Evolutionary conservation across 2,888 invertebrate species (phyloP), one percentile per base, ranked within the genome.

Genomic region (Argyresthia albistria): DNA sequence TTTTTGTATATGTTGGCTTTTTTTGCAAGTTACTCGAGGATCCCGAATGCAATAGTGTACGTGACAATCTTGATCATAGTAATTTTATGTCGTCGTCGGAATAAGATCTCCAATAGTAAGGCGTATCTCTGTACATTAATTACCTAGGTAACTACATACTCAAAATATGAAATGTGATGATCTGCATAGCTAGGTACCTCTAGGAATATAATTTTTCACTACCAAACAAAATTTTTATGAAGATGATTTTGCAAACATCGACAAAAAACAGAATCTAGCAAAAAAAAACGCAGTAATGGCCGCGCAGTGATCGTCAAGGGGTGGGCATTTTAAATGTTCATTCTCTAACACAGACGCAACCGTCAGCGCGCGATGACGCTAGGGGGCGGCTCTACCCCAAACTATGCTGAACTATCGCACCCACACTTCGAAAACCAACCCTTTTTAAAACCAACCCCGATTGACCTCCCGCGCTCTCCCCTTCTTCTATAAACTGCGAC

Each of bases 261-360:
- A 4, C 25, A 25, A 25, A 25, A 14, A 45, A 15, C 1, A 15
- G 35, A 39, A 37, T 8, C 54, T 62, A 46, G 50, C 53, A 56
- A 63, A 65, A 67, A 65, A 65, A 67, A 62, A 60, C 57, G 59
- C 60, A 65, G 68, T 73, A 76, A 83, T 81, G 81, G 83, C 81
- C 66, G 76, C 73, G 58, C 63, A 65, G 67, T 77, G 74, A 81
- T 82, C 77, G 81, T 83, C 80, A 83, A 72, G 71, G 79, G 82
- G 81, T 67, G 80, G 77, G 80, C 71, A 83, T 84, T 84, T 84
- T 78, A 84, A 83, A 83, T 81, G 83, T 81, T 80, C 80, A 69
- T 73, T 70, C 82, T 74, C 75, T 83, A 84, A 84, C 83, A 84
- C 80, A 81, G 68, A 74, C 76, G 80, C 80, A 80, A 75, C 72